Conservation (phyloP, 2,888 invertebrate genomes). For the Lithosia quadra region DNA sequence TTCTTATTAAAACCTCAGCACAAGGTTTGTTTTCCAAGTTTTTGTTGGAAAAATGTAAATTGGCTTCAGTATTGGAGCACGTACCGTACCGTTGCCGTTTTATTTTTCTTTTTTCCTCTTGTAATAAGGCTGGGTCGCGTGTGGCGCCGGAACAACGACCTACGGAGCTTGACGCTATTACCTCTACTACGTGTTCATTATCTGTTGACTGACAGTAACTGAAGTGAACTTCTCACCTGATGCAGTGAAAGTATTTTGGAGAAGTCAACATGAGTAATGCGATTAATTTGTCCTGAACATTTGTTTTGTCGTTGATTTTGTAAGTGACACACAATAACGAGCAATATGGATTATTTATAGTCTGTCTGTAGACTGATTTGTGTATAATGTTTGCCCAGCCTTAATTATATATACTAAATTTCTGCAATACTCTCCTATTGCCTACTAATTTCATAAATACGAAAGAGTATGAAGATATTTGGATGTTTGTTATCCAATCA, state of each 20-base stretch:
- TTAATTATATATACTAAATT: too few species aligned
- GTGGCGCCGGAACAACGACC: slow-evolving; percentile 58
- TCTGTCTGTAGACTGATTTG: too few species aligned
- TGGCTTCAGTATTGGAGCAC: slow-evolving; percentile 61
- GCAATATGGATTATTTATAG: too few species aligned
- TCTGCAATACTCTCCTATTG: too few species aligned
- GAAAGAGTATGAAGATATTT: too few species aligned
- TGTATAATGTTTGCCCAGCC: too few species aligned
- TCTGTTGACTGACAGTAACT: slow-evolving; percentile 39
- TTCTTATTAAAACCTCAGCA: slow-evolving; percentile 61
- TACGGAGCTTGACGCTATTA: slow-evolving; percentile 82
- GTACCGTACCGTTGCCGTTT: slow-evolving; percentile 49
- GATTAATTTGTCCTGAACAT: neutral
- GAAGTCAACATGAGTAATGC: neutral
- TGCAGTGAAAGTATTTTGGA: neutral
- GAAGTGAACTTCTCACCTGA: slow-evolving; percentile 24
- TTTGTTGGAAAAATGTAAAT: slow-evolving; percentile 62
- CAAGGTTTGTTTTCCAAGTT: slow-evolving; percentile 53
- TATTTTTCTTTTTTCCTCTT: slow-evolving; percentile 65
- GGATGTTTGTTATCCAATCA: too few species aligned
- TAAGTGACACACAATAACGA: too few species aligned
- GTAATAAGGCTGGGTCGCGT: slow-evolving; percentile 63
- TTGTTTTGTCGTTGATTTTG: neutral
- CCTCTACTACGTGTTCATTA: slow-evolving; percentile 30
- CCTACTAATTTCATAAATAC: too few species aligned